Conservation (phyloP, 2,113 vertebrate genomes). For the Electrona antarctica region DNA sequence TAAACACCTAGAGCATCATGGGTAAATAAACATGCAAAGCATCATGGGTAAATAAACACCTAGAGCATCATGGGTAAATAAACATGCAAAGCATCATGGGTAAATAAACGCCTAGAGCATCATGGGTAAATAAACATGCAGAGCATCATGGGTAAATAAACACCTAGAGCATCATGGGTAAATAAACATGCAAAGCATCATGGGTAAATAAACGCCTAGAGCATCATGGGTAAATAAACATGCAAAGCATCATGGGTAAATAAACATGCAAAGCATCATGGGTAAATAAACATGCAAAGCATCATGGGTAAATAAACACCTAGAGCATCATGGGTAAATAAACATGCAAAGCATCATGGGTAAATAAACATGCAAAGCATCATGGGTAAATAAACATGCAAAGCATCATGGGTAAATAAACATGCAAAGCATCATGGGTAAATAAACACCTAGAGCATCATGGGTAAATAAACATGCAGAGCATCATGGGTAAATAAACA, state of each 20-base stretch:
- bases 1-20: conserved; percentile 41
- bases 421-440: too few species aligned
- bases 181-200: too few species aligned
- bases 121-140: conserved; percentile 73
- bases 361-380: too few species aligned
- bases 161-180: conserved; percentile 71
- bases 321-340: conserved; percentile 74
- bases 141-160: conserved; percentile 73
- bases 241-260: conserved; percentile 78
- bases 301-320: conserved; percentile 67
- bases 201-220: conserved; percentile 74
- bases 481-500: conserved; percentile 73
- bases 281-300: conserved; percentile 75
- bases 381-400: conserved; percentile 73
- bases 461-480: conserved; percentile 74
- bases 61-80: conserved; percentile 74
- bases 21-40: conserved; percentile 75
- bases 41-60: conserved; percentile 67
- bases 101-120: too few species aligned
- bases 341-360: too few species aligned
- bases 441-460: conserved; percentile 41
- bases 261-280: too few species aligned
- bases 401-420: conserved; percentile 73
- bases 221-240: conserved; percentile 73
- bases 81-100: too few species aligned